Conservation (phyloP, 2,888 invertebrate genomes). For the Dorcus parallelipipedus region DNA sequence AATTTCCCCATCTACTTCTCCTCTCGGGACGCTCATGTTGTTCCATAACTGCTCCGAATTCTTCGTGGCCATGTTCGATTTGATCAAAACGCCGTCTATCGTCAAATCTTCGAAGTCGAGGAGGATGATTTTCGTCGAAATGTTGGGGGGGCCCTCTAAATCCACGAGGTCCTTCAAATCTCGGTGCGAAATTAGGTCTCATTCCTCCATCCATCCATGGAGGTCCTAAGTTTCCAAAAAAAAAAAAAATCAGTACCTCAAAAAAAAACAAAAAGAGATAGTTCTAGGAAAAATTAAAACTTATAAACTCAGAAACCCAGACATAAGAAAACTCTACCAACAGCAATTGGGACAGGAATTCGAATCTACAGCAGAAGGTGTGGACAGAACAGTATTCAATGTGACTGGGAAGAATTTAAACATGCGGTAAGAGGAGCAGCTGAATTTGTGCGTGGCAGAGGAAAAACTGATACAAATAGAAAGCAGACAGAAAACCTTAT, state of each 20-base stretch:
- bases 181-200: conserved; percentile 48
- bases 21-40: conserved; percentile 19
- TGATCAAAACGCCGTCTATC: conserved; percentile 25
- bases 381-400: too few relatives aligned
- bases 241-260: neutral
- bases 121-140: conserved; percentile 34
- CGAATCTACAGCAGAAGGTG: too few relatives aligned
- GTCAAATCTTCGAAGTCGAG: conserved; percentile 38
- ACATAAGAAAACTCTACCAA: too few relatives aligned
- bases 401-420: too few relatives aligned
- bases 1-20: conserved; percentile 35
- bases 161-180: conserved; percentile 41
- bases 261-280: too few relatives aligned
- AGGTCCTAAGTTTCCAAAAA: conserved; percentile 23
- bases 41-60: conserved; percentile 20
- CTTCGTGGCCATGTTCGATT: conserved; percentile 14
- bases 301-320: too few relatives aligned
- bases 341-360: too few relatives aligned
- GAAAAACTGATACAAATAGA: too few relatives aligned
- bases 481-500: too few relatives aligned
- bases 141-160: conserved; percentile 43
- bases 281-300: too few relatives aligned
- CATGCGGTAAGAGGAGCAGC: too few relatives aligned
- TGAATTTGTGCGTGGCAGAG: too few relatives aligned
- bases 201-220: conserved; percentile 50